Conservation (phyloP, 2,888 invertebrate genomes). For the Rutpela maculata region DNA sequence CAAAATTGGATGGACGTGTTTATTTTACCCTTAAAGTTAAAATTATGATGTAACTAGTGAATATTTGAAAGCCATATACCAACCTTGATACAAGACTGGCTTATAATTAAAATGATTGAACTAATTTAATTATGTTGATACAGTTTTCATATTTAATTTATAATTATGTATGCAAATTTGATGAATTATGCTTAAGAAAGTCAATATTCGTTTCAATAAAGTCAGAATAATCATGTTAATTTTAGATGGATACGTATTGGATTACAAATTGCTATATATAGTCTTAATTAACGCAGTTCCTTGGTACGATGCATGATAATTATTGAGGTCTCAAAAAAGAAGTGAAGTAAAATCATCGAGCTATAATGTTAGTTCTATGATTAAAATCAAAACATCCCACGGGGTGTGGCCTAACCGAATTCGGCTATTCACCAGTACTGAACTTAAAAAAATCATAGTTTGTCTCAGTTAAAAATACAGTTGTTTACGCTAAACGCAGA, state of each 20-base stretch:
- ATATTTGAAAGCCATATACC: background rate
- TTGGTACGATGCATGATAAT: too few species aligned
- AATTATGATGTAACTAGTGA: slow-evolving; percentile 4
- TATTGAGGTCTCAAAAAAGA: too few species aligned
- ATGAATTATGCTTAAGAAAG: slow-evolving; percentile 6
- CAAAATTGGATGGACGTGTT: slow-evolving; percentile 14
- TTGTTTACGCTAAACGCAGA: too few species aligned
- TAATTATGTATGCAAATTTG: background rate
- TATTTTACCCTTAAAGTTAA: slow-evolving; percentile 9
- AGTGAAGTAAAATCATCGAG: background rate
- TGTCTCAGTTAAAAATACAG: too few species aligned
- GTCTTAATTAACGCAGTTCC: background rate
- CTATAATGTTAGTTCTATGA: too few species aligned
- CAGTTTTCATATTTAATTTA: background rate
- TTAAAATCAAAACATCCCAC: background rate
- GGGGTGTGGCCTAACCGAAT: too few species aligned
- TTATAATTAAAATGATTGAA: slow-evolving; percentile 21
- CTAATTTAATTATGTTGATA: slow-evolving; percentile 9
- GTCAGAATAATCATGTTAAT: slow-evolving; percentile 3
- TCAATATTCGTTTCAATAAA: background rate
- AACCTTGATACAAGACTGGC: background rate
- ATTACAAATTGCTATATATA: slow-evolving; percentile 2
- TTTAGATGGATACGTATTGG: background rate
- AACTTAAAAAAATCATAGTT: too few species aligned
- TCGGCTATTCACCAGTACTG: too few species aligned